Evolutionary conservation across 2,888 invertebrate species (phyloP).

Genomic region (Atethmia centrago): DNA sequence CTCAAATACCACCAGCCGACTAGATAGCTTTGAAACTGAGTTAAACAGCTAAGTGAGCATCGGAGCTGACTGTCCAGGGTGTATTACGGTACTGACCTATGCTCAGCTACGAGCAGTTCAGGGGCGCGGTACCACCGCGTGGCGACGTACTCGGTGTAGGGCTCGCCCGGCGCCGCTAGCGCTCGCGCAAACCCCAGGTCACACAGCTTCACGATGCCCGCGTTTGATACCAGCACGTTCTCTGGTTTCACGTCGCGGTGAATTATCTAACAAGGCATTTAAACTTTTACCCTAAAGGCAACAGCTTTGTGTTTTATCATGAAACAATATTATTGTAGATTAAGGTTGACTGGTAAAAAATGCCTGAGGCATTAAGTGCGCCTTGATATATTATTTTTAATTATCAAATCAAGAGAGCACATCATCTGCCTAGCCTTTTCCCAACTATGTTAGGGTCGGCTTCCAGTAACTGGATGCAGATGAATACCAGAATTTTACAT

Average conservation of each 20-base stretch:
- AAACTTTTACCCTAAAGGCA: background rate
- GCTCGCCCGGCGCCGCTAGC: slow-evolving; percentile 93
- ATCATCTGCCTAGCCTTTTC: too few species aligned
- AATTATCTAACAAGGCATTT: slow-evolving; percentile 91
- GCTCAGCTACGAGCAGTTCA: slow-evolving; percentile 95
- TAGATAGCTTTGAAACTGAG: background rate
- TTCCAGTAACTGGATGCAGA: too few species aligned
- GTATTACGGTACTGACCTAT: slow-evolving; percentile 83
- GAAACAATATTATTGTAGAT: background rate
- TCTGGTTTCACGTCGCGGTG: slow-evolving; percentile 97
- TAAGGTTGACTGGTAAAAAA: background rate
- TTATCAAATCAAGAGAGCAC: too few species aligned
- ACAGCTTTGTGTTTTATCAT: background rate
- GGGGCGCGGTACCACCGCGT: slow-evolving; percentile 97
- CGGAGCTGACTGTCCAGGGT: background rate
- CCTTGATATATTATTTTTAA: background rate
- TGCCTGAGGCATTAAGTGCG: background rate
- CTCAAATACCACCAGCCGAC: background rate
- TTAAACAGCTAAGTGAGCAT: background rate
- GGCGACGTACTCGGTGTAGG: slow-evolving; percentile 97
- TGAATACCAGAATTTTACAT: too few species aligned
- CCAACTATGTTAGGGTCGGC: too few species aligned
- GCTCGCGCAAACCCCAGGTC: slow-evolving; percentile 97
- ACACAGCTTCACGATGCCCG: slow-evolving; percentile 96
- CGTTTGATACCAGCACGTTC: slow-evolving; percentile 95